These are phyloP conservation scores for Notolepis coatsorum DNA, from an alignment of 2,797 vertebrate genomes.

Conservation along the genomic window DNA sequence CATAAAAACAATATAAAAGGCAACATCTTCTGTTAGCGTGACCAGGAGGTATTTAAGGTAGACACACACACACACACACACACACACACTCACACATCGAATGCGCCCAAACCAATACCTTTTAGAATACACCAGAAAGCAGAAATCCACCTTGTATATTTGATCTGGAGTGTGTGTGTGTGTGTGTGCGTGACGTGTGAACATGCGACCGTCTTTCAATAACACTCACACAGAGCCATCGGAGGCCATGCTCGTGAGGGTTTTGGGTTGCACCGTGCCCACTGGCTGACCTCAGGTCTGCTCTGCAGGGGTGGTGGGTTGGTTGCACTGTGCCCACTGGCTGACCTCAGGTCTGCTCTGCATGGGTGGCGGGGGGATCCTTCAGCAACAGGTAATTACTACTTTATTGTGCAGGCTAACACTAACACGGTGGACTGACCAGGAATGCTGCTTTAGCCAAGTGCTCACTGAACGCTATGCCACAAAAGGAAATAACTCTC, in stretches of 20 bases:
- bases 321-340: constrained; percentile 44
- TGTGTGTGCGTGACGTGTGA: not conserved
- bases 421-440: constrained; percentile 44
- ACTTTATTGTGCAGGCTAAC: constrained; percentile 40
- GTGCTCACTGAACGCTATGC: constrained; percentile 21
- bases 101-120: constrained; percentile 53
- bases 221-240: constrained; percentile 35
- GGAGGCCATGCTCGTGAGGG: constrained; percentile 43
- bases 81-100: constrained; percentile 1
- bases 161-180: constrained; percentile 41
- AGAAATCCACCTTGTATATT: constrained; percentile 36
- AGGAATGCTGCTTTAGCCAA: constrained; percentile 40
- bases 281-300: constrained; percentile 35
- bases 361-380: constrained; percentile 63
- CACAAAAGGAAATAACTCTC: no score
- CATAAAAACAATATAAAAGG: no score
- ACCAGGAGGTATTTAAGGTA: no score
- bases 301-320: constrained; percentile 55
- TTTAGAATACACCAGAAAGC: constrained; percentile 42
- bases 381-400: constrained; percentile 69
- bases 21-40: no score
- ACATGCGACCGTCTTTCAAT: not conserved
- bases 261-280: constrained; percentile 45
- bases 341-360: constrained; percentile 37
- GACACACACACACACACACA: constrained; percentile 18